Conservation (phyloP, 2,113 vertebrate genomes). For the Aspidoscelis tigris region DNA sequence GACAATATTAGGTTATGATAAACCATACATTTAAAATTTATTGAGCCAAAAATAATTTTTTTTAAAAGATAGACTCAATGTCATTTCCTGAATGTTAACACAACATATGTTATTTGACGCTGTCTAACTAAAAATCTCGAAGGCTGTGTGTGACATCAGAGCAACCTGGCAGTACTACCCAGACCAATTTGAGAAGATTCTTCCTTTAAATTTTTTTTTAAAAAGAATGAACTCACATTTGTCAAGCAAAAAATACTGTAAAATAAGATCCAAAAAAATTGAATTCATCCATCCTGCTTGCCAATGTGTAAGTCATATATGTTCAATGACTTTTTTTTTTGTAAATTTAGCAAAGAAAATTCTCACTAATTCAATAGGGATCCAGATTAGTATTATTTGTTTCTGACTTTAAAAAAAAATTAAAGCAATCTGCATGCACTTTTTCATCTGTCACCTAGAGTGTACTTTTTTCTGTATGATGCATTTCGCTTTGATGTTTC, state of each 20-base stretch:
- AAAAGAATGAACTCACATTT: conserved; percentile 72
- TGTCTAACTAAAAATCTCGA: conserved; percentile 74
- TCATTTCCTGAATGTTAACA: conserved; percentile 86
- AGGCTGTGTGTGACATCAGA: conserved; percentile 79
- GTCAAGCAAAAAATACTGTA: conserved; percentile 81
- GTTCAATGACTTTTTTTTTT: conserved; percentile 87
- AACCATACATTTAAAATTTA: conserved; percentile 87
- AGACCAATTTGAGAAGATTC: conserved; percentile 78
- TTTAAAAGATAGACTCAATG: conserved; percentile 77
- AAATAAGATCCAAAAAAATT: conserved; percentile 75
- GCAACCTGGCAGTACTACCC: conserved; percentile 80
- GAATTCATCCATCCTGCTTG: conserved; percentile 83
- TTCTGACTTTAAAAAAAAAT: conserved; percentile 63
- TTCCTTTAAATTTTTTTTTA: conserved; percentile 44
- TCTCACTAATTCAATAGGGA: conserved; percentile 78
- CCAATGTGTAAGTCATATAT: conserved; percentile 86
- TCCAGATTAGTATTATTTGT: conserved; percentile 74
- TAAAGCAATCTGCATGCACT: conserved; percentile 80
- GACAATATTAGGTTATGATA: conserved; percentile 98
- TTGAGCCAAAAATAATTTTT: conserved; percentile 82
- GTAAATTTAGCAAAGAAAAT: conserved; percentile 82
- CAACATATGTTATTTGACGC: conserved; percentile 77
- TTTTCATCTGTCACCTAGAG: conserved; percentile 77
- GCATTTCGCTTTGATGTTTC: conserved; percentile 83
- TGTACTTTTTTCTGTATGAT: conserved; percentile 81